phyloP scores from a whole-genome alignment of 2,797 vertebrate species.

The Trachurus trachurus region DNA sequence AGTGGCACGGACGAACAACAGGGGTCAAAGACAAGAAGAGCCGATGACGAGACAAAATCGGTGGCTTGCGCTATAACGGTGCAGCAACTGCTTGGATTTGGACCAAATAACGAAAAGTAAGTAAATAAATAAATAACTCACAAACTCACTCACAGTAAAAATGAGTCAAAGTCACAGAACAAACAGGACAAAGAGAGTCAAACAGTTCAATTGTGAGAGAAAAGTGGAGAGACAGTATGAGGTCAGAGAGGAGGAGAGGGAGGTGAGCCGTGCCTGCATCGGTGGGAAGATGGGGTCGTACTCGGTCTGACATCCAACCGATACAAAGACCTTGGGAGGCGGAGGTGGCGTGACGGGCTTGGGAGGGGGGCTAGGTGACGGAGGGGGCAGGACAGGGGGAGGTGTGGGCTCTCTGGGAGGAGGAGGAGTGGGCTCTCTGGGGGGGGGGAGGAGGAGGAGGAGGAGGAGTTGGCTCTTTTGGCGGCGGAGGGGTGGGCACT shows the following conservation, averaged over 20 bases:
- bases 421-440: conserved; percentile 73
- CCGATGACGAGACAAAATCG: conserved; percentile 2
- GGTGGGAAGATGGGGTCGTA: conserved; percentile 87
- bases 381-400: conserved; percentile 64
- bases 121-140: neutral
- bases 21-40: conserved; percentile 24
- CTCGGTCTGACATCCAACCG: conserved; percentile 93
- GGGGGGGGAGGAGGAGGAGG: conserved; percentile 19
- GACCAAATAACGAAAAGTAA: neutral
- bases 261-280: conserved; percentile 87
- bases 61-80: conserved; percentile 13
- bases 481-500: conserved; percentile 67
- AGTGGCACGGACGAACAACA: neutral
- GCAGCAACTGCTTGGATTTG: conserved; percentile 15
- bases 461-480: conserved; percentile 63
- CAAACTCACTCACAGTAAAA: conserved; percentile 7
- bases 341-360: conserved; percentile 71
- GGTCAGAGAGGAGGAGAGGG: conserved; percentile 22
- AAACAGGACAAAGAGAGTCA: neutral
- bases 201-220: neutral
- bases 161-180: conserved; percentile 19
- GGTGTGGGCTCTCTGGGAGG: conserved; percentile 66
- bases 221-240: conserved; percentile 33
- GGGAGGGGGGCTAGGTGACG: conserved; percentile 72
- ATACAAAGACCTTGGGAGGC: conserved; percentile 84